Evolutionary conservation across 2,888 invertebrate species (phyloP).

Genomic region (Trachelus troglodyta): DNA sequence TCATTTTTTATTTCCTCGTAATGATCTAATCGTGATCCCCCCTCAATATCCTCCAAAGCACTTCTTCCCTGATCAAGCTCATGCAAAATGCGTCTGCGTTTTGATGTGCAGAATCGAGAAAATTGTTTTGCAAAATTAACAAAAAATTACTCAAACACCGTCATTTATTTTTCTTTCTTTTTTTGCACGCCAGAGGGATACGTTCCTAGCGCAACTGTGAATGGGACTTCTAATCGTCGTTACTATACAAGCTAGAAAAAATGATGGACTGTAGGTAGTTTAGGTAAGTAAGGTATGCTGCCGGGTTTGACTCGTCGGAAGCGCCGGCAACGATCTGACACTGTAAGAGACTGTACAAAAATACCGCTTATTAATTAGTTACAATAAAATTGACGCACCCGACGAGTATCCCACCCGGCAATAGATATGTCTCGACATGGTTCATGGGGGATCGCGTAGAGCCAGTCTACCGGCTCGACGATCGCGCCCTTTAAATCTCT

Average conservation of each 20-base stretch:
- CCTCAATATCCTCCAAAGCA: neutral
- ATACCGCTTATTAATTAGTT: conserved; percentile 56
- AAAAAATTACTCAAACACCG: neutral
- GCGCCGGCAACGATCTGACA: conserved; percentile 53
- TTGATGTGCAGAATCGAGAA: neutral
- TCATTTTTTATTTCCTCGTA: neutral
- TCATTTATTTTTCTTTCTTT: neutral
- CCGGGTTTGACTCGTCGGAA: conserved; percentile 48
- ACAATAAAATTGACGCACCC: conserved; percentile 47
- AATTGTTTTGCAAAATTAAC: too few relatives aligned
- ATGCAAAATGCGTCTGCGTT: too few relatives aligned
- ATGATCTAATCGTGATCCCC: neutral
- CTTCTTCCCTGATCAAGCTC: neutral
- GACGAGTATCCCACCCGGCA: conserved; percentile 47
- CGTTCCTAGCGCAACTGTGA: neutral
- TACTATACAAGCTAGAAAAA: neutral
- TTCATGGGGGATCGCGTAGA: conserved; percentile 40
- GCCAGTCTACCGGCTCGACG: conserved; percentile 22
- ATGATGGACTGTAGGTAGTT: neutral
- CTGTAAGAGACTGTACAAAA: conserved; percentile 64
- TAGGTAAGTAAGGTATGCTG: conserved; percentile 14
- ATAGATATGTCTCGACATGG: conserved; percentile 59
- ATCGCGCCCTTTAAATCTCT: neutral
- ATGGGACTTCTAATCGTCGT: neutral
- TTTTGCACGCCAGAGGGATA: neutral